Conservation (phyloP, 2,888 invertebrate genomes). For the Dicyrtomina minuta region DNA sequence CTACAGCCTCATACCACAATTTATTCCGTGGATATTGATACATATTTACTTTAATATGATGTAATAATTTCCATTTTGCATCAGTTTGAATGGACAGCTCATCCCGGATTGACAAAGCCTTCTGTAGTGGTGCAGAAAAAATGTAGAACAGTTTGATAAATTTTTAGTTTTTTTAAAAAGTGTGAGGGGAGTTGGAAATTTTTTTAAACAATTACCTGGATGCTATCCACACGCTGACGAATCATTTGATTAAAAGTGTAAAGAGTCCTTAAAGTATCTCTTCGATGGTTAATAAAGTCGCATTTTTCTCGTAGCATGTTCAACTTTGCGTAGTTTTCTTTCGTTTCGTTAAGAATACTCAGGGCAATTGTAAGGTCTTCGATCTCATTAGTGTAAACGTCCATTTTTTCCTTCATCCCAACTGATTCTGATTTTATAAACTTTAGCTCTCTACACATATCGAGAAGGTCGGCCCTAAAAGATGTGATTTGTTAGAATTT, state of each 20-base stretch:
- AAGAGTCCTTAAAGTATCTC: background rate
- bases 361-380: slow-evolving; percentile 31
- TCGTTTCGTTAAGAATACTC: slow-evolving; percentile 26
- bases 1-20: background rate
- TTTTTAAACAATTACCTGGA: too few relatives aligned
- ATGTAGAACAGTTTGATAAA: too few relatives aligned
- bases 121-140: background rate
- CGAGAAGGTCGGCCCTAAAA: slow-evolving; percentile 31
- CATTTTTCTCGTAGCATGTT: slow-evolving; percentile 19
- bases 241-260: background rate
- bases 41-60: background rate
- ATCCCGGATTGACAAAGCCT: background rate
- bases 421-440: slow-evolving; percentile 7
- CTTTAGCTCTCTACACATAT: slow-evolving; percentile 19
- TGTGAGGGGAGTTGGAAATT: too few relatives aligned
- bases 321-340: slow-evolving; percentile 3
- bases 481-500: too few relatives aligned
- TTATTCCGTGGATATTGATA: background rate
- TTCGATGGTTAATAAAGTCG: slow-evolving; percentile 14
- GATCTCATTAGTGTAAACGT: slow-evolving; percentile 14
- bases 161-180: too few relatives aligned
- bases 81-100: background rate
- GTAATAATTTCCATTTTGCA: background rate
- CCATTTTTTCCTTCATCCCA: slow-evolving; percentile 5
- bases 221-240: background rate